Conservation (phyloP, 1,140 invertebrate species). For the Ctenoplectra terminalis region DNA sequence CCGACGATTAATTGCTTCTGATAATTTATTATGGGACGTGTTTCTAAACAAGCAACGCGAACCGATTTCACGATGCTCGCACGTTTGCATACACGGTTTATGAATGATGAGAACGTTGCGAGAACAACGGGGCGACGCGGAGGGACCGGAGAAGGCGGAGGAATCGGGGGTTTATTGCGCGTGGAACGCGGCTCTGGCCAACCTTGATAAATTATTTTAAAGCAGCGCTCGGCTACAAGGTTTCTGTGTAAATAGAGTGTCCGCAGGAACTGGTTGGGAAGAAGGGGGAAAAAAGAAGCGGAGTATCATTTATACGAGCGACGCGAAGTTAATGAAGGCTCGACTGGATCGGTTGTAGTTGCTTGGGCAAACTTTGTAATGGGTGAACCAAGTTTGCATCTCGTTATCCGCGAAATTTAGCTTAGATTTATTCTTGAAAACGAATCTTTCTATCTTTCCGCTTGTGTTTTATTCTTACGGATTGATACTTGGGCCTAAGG, state of each 20-base stretch:
- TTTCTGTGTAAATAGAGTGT: slow-evolving; percentile 20
- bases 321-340: too few species aligned
- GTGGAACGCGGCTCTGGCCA: not conserved
- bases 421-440: too few species aligned
- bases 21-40: slow-evolving; percentile 35
- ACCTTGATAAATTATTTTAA: slow-evolving; percentile 11
- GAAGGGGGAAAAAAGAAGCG: too few species aligned
- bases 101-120: too few species aligned
- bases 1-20: slow-evolving; percentile 36
- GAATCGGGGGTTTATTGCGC: not conserved
- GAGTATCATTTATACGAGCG: not conserved
- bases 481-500: too few species aligned
- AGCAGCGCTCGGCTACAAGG: not conserved
- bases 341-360: too few species aligned
- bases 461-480: too few species aligned
- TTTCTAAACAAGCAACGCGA: slow-evolving; percentile 23
- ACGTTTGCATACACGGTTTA: not conserved
- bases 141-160: not conserved
- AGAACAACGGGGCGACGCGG: too few species aligned
- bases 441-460: too few species aligned
- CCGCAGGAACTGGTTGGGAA: not conserved
- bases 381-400: too few species aligned
- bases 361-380: too few species aligned
- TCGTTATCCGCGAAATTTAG: too few species aligned
- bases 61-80: not conserved